Conservation (phyloP, 2,113 vertebrate species). For the Sminthopsis crassicaudata region DNA sequence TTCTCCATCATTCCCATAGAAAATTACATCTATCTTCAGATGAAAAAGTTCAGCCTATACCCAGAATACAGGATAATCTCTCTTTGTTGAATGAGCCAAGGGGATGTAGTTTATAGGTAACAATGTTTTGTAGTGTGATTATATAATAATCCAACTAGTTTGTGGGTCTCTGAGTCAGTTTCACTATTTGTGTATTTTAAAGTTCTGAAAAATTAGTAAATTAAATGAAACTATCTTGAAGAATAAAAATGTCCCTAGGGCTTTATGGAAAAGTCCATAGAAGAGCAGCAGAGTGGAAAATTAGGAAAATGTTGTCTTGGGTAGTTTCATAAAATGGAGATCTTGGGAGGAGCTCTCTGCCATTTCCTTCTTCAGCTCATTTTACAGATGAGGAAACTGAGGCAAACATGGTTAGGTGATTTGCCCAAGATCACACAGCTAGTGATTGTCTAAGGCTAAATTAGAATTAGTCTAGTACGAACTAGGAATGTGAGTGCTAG, state of each 20-base stretch:
- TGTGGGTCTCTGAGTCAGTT: not conserved
- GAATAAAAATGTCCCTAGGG: rapidly evolving
- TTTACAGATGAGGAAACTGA: too few species aligned
- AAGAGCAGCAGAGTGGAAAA: not conserved
- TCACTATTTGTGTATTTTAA: not conserved
- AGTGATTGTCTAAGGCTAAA: too few species aligned
- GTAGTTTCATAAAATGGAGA: not conserved
- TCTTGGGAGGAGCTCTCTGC: not conserved
- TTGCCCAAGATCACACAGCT: too few species aligned
- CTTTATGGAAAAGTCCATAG: not conserved
- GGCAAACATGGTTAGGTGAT: too few species aligned
- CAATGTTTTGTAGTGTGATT: not conserved
- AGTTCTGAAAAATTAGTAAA: not conserved
- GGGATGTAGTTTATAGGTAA: not conserved
- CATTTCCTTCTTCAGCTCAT: too few species aligned
- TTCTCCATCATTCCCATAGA: not conserved
- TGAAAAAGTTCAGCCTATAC: not conserved
- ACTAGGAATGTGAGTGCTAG: not conserved
- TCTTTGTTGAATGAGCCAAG: not conserved
- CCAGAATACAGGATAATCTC: not conserved
- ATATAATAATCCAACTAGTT: rapidly evolving
- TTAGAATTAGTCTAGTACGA: too few species aligned
- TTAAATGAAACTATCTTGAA: too few species aligned
- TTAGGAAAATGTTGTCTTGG: not conserved
- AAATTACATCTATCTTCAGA: not conserved